Conservation (phyloP, 2,797 vertebrate species). For the Sebastolobus alascanus region DNA sequence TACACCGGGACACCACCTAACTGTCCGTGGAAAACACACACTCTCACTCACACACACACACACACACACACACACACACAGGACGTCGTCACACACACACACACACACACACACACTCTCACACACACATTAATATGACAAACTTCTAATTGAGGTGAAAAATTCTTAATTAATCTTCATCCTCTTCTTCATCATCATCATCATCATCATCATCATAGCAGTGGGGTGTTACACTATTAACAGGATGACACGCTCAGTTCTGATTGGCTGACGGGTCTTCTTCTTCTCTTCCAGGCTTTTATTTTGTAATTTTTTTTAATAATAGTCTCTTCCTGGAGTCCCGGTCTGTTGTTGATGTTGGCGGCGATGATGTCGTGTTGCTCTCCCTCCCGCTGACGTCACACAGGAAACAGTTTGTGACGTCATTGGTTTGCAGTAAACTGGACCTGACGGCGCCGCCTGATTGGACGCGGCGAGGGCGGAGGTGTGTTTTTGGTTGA, state of each 20-base stretch:
- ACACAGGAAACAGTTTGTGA: slow-evolving; percentile 56
- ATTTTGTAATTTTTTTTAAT: slow-evolving; percentile 9
- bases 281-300: slow-evolving; percentile 36
- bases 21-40: not conserved
- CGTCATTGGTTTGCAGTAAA: slow-evolving; percentile 57
- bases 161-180: slow-evolving; percentile 62
- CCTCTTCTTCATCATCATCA: no score
- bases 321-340: slow-evolving; percentile 53
- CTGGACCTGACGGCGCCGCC: slow-evolving; percentile 30
- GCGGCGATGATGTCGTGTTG: slow-evolving; percentile 19
- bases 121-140: slow-evolving; percentile 67
- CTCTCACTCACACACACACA: not conserved
- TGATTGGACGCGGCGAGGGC: slow-evolving; percentile 46
- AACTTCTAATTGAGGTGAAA: slow-evolving; percentile 75
- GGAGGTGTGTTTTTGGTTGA: slow-evolving; percentile 46
- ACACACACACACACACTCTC: slow-evolving; percentile 21
- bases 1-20: slow-evolving; percentile 1
- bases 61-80: slow-evolving; percentile 7
- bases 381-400: slow-evolving; percentile 33
- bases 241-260: slow-evolving; percentile 58
- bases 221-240: slow-evolving; percentile 69
- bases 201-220: slow-evolving; percentile 45
- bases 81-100: not conserved
- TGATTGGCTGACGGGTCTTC: slow-evolving; percentile 59
- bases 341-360: slow-evolving; percentile 4